Percentiles rank a stretch among this genome's conserved stretches.
Conservation (phyloP, 37 sponge, comb jelly and placozoan species). For the Theonella swinhoei region DNA sequence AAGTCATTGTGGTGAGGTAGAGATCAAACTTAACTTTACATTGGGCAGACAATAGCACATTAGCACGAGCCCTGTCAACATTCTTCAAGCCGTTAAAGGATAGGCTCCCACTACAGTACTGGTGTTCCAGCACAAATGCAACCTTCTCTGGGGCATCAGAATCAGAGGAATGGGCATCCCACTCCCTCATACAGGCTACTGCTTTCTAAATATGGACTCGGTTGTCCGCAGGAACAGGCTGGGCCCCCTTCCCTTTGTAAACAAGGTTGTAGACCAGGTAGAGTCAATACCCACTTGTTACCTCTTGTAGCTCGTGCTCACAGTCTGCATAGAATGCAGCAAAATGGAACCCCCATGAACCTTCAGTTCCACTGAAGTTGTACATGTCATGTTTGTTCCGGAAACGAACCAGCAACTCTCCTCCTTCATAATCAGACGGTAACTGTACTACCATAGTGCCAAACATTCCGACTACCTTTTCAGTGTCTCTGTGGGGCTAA, state of each 20-base stretch:
- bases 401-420: too few species aligned
- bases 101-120: constrained; percentile 42
- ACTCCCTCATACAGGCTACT: constrained; percentile 1
- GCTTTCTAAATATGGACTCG: background rate
- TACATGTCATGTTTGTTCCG: too few species aligned
- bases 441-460: too few species aligned
- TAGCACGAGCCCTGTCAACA: constrained; percentile 35
- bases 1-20: constrained; percentile 13
- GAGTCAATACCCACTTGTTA: constrained; percentile 42
- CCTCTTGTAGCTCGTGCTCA: constrained; percentile 13
- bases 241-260: background rate
- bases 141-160: constrained; percentile 13
- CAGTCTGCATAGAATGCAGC: constrained; percentile 33
- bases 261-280: constrained; percentile 50
- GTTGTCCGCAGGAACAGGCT: constrained; percentile 26
- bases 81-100: constrained; percentile 36
- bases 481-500: too few species aligned
- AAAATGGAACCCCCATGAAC: too few species aligned
- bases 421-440: too few species aligned
- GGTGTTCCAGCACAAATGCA: constrained; percentile 21
- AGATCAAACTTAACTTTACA: constrained; percentile 19
- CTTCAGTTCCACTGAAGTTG: too few species aligned
- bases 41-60: constrained; percentile 6
- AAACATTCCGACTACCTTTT: too few species aligned
- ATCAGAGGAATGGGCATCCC: background rate